Percentiles rank a stretch among this genome's conserved stretches.
Conservation (phyloP, 2,888 invertebrate genomes). For the Platerodrilus igneus region DNA sequence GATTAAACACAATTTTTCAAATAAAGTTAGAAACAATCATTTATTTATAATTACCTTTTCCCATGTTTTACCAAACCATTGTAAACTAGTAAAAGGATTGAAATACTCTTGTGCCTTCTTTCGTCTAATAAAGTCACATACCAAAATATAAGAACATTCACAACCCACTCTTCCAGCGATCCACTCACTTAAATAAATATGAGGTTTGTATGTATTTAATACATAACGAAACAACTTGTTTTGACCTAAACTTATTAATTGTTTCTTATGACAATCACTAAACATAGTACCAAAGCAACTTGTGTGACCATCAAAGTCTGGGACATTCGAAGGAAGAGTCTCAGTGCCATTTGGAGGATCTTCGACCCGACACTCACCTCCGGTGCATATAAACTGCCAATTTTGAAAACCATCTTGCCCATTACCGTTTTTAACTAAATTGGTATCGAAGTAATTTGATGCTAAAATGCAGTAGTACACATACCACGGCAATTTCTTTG, state of each 20-base stretch:
- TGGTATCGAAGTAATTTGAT: conserved; percentile 42
- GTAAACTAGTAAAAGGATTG: too few relatives aligned
- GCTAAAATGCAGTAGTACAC: conserved; percentile 41
- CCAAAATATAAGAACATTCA: conserved; percentile 40
- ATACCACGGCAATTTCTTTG: conserved; percentile 36
- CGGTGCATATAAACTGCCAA: conserved; percentile 42
- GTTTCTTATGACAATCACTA: conserved; percentile 42
- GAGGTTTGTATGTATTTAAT: conserved; percentile 47
- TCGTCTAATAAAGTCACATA: conserved; percentile 31
- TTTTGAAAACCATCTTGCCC: conserved; percentile 38
- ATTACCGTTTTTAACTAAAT: conserved; percentile 47
- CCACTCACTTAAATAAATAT: conserved; percentile 47
- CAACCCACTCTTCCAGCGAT: conserved; percentile 45
- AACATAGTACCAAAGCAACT: conserved; percentile 50
- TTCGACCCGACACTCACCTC: conserved; percentile 45
- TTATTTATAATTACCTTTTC: too few relatives aligned
- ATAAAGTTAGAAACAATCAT: too few relatives aligned
- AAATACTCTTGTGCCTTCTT: conserved; percentile 23
- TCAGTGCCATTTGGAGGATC: conserved; percentile 44
- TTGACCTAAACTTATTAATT: conserved; percentile 43
- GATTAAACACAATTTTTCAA: too few relatives aligned
- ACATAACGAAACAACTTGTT: conserved; percentile 43
- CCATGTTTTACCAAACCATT: too few relatives aligned
- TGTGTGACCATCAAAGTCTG: conserved; percentile 35
- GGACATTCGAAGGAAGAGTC: conserved; percentile 36